Evolutionary conservation across 2,113 vertebrate genomes (phyloP).

Genomic region (Porphyrio hochstetteri): DNA sequence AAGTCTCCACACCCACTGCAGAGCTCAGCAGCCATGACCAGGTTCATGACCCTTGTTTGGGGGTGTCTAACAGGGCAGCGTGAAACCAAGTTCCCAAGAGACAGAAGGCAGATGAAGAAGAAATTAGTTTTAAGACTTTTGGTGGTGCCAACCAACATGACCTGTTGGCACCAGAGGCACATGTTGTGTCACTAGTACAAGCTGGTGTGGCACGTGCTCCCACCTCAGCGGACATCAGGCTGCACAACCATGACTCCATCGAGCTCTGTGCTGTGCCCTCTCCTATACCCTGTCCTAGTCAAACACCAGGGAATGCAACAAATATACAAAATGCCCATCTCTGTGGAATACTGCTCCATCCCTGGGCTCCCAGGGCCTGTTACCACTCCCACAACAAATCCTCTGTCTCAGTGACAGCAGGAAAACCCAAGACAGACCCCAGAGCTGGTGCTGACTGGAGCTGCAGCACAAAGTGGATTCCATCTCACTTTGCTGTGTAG

Average conservation of each 20-base stretch:
- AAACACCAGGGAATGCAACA: background rate
- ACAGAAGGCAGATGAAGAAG: background rate
- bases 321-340: background rate
- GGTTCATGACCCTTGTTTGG: fast-evolving
- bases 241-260: background rate
- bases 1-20: background rate
- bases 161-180: background rate
- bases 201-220: background rate
- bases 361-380: background rate
- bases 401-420: background rate
- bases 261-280: background rate
- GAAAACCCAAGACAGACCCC: background rate
- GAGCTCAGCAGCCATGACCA: background rate
- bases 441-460: background rate
- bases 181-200: background rate
- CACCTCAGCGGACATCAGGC: background rate
- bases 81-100: background rate
- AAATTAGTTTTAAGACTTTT: background rate
- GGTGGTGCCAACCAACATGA: background rate
- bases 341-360: background rate
- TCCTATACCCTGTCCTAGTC: background rate
- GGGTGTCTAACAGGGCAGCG: background rate
- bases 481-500: background rate
- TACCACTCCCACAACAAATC: background rate
- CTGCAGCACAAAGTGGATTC: background rate